These are phyloP conservation scores for Cephonodes hylas DNA, from an alignment of 2,888 invertebrate species.

Conservation along the genomic window DNA sequence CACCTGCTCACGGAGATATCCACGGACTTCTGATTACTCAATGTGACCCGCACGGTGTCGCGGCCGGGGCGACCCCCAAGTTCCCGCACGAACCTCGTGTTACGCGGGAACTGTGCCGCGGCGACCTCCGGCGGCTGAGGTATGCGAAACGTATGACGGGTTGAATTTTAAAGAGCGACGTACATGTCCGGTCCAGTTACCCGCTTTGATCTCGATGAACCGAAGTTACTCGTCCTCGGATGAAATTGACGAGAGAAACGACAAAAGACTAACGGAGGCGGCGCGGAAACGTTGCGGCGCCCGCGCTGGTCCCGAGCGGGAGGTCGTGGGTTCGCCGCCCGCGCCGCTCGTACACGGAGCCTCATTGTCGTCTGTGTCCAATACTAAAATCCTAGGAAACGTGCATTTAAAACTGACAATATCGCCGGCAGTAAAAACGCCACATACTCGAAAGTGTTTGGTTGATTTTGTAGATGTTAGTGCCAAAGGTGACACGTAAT, in stretches of 20 bases:
- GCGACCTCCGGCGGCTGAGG: neutral
- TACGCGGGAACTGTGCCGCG: neutral
- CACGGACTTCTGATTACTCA: conserved; percentile 29
- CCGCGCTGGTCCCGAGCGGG: neutral
- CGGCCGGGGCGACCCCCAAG: conserved; percentile 12
- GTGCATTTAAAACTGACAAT: conserved; percentile 61
- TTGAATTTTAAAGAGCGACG: too few relatives aligned
- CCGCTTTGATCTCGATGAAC: neutral
- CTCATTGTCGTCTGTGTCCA: conserved; percentile 48
- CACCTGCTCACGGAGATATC: conserved; percentile 9
- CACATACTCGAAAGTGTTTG: conserved; percentile 32
- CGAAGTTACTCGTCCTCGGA: neutral
- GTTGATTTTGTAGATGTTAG: conserved; percentile 44
- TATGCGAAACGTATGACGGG: conserved; percentile 6
- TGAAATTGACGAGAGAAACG: neutral
- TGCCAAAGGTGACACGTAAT: conserved; percentile 49
- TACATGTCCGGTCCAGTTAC: neutral
- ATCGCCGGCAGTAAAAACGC: conserved; percentile 63
- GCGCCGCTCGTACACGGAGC: neutral
- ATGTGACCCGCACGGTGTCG: conserved; percentile 30
- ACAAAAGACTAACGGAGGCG: neutral
- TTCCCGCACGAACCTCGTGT: neutral
- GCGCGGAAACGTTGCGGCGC: neutral
- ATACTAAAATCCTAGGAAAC: conserved; percentile 53
- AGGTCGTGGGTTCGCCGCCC: neutral